A percentile compares a stretch with the other conserved stretches of the same genome.
These are phyloP conservation scores for Rattus rattus DNA, from an alignment of 2,113 vertebrate species.

Conservation along the genomic window DNA sequence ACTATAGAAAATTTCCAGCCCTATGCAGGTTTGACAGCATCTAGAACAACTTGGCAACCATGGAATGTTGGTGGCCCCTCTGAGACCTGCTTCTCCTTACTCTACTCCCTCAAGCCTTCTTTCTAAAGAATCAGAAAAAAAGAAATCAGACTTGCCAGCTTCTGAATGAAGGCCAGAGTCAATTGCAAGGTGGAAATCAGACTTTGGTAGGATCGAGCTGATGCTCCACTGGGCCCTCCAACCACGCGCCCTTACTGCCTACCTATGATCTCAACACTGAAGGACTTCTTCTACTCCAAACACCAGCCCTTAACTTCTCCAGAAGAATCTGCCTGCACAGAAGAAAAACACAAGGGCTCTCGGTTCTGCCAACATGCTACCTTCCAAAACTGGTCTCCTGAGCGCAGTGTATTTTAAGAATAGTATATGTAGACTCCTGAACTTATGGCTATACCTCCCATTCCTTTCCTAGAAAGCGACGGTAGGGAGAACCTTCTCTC, in stretches of 20 bases:
- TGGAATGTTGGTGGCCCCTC: not conserved
- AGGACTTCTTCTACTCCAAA: not conserved
- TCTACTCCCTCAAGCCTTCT: not conserved
- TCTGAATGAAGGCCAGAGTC: constrained; percentile 86
- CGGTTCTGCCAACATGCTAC: not conserved
- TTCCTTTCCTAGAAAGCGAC: not conserved
- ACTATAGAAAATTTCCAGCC: not conserved
- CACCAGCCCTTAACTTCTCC: not conserved
- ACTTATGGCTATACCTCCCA: too few relatives aligned
- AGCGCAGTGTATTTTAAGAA: not conserved
- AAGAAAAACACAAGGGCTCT: not conserved
- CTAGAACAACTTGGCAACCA: not conserved
- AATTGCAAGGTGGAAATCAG: constrained; percentile 84
- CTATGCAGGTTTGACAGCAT: not conserved
- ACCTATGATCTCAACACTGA: not conserved
- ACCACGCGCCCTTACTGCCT: not conserved
- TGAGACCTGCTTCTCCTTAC: not conserved
- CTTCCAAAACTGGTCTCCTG: not conserved
- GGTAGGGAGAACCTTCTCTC: not conserved
- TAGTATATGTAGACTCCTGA: not conserved
- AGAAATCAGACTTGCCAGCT: constrained; percentile 84
- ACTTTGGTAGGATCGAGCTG: constrained; percentile 85
- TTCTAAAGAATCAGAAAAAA: not conserved
- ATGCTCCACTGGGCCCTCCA: constrained; percentile 48
- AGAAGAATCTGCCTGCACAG: not conserved